Percentiles rank a stretch among this genome's conserved stretches.
phyloP scores from a whole-genome alignment of 2,888 invertebrate genomes.

The Sinohyriopsis cumingii region DNA sequence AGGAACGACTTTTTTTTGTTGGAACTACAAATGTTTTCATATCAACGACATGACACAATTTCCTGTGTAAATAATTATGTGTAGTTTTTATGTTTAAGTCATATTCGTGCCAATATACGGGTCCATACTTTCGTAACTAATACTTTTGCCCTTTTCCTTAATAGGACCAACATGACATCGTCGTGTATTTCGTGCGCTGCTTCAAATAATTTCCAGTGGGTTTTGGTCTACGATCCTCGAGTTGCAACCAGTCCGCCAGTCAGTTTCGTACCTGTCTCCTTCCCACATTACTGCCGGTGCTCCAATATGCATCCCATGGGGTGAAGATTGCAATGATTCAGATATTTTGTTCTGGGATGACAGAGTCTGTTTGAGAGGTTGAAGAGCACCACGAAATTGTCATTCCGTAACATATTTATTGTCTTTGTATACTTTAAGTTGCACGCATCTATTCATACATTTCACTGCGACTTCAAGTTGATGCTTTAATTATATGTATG shows the following conservation, averaged over 20 bases:
- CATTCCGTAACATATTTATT: too few relatives aligned
- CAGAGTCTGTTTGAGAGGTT: too few relatives aligned
- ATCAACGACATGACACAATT: not conserved
- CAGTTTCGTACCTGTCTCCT: slow-evolving; percentile 35
- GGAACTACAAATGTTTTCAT: too few relatives aligned
- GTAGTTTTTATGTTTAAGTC: not conserved
- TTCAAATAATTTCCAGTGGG: slow-evolving; percentile 40
- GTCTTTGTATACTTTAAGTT: too few relatives aligned
- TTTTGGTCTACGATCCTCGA: slow-evolving; percentile 30
- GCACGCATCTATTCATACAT: too few relatives aligned
- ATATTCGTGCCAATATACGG: not conserved
- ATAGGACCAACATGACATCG: slow-evolving; percentile 21
- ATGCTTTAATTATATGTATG: too few relatives aligned
- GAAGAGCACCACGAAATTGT: too few relatives aligned
- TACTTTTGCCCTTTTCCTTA: slow-evolving; percentile 6
- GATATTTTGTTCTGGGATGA: too few relatives aligned
- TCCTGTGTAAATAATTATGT: not conserved
- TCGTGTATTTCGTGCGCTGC: slow-evolving; percentile 23
- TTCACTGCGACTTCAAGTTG: too few relatives aligned
- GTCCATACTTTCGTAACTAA: too few relatives aligned
- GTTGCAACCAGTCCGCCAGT: slow-evolving; percentile 29
- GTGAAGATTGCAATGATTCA: too few relatives aligned
- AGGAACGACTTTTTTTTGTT: too few relatives aligned
- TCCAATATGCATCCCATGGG: not conserved
- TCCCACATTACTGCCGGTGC: slow-evolving; percentile 32